Conservation (phyloP, 2,113 vertebrate genomes). For the Chunga burmeisteri region DNA sequence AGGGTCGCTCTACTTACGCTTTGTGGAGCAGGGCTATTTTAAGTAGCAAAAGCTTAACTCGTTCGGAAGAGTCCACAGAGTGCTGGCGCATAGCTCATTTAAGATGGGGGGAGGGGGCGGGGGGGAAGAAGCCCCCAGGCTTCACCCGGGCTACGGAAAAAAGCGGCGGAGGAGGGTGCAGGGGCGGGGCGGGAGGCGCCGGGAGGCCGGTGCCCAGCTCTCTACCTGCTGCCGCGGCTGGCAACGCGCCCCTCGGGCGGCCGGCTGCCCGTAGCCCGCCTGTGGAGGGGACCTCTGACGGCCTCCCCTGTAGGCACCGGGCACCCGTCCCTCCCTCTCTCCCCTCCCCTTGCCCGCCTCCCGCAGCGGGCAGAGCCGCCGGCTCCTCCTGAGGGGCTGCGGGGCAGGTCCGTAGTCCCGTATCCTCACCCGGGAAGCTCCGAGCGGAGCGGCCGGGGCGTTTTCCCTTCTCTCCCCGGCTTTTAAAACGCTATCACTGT, state of each 20-base stretch:
- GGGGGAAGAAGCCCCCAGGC: background rate
- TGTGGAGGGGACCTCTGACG: constrained; percentile 33
- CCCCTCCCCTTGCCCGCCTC: background rate
- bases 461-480: background rate
- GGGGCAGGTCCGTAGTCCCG: background rate
- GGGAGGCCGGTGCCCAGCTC: background rate
- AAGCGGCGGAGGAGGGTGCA: background rate
- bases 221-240: background rate
- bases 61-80: background rate
- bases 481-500: background rate
- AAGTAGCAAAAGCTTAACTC: background rate
- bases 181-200: background rate
- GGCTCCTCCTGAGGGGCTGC: background rate
- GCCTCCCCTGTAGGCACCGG: constrained; percentile 41
- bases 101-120: background rate
- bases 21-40: background rate
- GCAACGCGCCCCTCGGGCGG: background rate
- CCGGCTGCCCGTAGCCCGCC: background rate
- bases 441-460: background rate
- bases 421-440: background rate
- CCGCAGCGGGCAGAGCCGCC: background rate
- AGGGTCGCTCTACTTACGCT: background rate
- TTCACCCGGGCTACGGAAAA: background rate
- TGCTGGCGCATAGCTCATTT: background rate
- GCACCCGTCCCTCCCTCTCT: constrained; percentile 51